Evolutionary conservation across 2,888 invertebrate genomes (phyloP).

Genomic region (Alloplasta piceator): DNA sequence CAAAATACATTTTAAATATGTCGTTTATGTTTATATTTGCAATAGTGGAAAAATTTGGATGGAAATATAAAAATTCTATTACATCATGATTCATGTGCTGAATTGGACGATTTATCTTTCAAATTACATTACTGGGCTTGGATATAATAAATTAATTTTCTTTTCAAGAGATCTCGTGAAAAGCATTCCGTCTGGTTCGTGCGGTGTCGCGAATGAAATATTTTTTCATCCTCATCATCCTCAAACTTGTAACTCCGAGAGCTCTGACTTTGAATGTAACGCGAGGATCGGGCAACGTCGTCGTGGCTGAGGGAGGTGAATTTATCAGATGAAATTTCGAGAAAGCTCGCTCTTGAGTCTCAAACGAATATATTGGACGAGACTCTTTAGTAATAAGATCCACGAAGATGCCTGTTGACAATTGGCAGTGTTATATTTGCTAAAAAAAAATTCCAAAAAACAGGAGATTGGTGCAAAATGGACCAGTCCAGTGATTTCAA

Average conservation of each 20-base stretch:
- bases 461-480: no score
- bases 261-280: conserved; percentile 1
- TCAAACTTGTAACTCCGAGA: background rate
- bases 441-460: no score
- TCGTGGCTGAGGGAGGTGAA: background rate
- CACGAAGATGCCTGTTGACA: background rate
- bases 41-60: background rate
- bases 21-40: background rate
- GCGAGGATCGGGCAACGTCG: background rate
- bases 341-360: background rate
- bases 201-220: background rate
- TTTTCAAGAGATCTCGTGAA: background rate
- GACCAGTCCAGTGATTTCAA: no score
- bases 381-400: background rate
- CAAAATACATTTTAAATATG: background rate
- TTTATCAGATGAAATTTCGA: conserved; percentile 35
- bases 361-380: background rate
- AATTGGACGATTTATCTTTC: background rate
- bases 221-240: background rate
- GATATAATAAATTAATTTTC: conserved; percentile 36
- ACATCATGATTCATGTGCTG: no score
- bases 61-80: background rate
- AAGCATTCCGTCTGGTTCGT: no score
- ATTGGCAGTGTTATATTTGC: background rate
- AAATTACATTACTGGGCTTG: conserved; percentile 6